Base-by-base conservation (phyloP, 2,113 vertebrate genomes). In the Pangasianodon gigas region DNA sequence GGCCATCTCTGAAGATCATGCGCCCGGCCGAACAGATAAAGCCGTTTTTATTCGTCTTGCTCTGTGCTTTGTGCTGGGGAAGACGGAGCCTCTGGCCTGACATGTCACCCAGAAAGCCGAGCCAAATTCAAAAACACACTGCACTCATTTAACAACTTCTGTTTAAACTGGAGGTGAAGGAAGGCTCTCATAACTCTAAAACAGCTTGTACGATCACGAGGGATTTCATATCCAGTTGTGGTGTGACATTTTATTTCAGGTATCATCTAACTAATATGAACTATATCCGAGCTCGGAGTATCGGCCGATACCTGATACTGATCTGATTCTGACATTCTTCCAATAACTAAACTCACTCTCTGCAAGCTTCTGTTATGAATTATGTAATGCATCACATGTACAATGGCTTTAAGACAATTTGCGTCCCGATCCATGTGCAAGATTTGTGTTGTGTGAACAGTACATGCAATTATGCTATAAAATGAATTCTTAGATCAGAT, bases 1-100 rank as follows among this genome's bases (percentile, higher is more conserved):
- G 58, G 83, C 46, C 52, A 51, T 65, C 56, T 89, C 32, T 91
- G 87, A 87, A 67, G 87, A 89, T 90, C 91, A 91, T 88, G 92
- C 90, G 88, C 67, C 80, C 44, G 26, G 67, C 60, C 67, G 82
- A 87, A 67, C 1, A 32, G 71, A 91, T 90, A 91, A 93, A 92
- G 91, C 77, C 85, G 60, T 79, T 71, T 87, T 62, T 88, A 60
- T 89, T 89, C 77, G 8, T 71, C 24, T 80, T 75, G 48, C 14
- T 58, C 58, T 84, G 65, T 83, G 86, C 84, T 90, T 65, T 67
- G 26, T 54, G 81, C n/a, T 24, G 51, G 52, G 32, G 24, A 56
- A 46, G 54, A 74, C 37, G n/a, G 14, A 37, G 85, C 65, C 24
- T 41, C 58, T 37, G 54, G 11, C 8, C 21, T 65, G 46, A 51